Base-by-base conservation (phyloP, 1,140 invertebrate species). In the Drepana arcuata region DNA sequence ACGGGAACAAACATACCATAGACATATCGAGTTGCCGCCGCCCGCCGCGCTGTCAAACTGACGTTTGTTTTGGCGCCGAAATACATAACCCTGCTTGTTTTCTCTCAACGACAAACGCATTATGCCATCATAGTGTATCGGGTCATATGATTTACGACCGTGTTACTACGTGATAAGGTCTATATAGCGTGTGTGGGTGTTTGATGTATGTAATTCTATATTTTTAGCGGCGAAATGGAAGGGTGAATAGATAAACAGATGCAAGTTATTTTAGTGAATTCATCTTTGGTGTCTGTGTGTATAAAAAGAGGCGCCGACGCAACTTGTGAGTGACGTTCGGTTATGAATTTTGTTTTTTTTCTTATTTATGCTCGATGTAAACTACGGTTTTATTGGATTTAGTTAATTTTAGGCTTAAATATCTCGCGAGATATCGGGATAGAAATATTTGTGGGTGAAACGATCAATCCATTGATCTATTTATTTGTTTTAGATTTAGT, bases 171-270 rank as follows among this genome's bases (percentile, higher is more conserved):
- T n/a, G n/a, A n/a, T n/a, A n/a, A n/a, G n/a, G n/a, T n/a, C n/a
- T n/a, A n/a, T n/a, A n/a, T n/a, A n/a, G n/a, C n/a, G n/a, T n/a
- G n/a, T n/a, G n/a, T n/a, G n/a, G n/a, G n/a, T n/a, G n/a, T n/a
- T n/a, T n/a, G n/a, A n/a, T n/a, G n/a, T n/a, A n/a, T n/a, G 75
- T 78, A 78, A 80, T 72, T 66, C 71, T 78, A 80, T 80, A 80
- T 80, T 78, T n/a, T 81, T 68, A 63, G 65, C 69, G 49, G 56
- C 59, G 63, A 63, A 63, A 78, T 78, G 59, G 73, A 75, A 75
- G 73, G 73, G 75, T 81, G 69, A 75, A 78, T 77, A 71, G 61
- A 67, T 81, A 78, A 78, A 81, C 77, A 81, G 41, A 49, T 53
- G 47, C 44, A 41, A 52, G 75, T 66, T 81, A 81, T 81, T 81